These are phyloP conservation scores for Pachycephala philippinensis DNA, from an alignment of 2,113 vertebrate genomes.

Conservation along the genomic window DNA sequence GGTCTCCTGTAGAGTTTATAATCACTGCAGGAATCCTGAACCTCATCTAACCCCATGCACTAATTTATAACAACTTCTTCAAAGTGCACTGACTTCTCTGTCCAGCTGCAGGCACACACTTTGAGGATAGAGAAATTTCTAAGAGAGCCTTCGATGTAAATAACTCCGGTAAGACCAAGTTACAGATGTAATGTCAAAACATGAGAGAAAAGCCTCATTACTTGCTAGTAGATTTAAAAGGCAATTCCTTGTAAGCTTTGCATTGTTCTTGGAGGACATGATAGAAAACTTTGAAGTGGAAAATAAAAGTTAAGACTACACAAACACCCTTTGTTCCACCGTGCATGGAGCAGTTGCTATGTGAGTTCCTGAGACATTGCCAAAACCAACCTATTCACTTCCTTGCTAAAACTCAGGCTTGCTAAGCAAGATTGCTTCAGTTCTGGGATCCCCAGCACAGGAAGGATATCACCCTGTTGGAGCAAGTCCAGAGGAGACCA, in stretches of 20 bases:
- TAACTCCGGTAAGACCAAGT: neutral
- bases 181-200: neutral
- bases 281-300: neutral
- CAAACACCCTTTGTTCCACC: neutral
- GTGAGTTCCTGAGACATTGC: neutral
- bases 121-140: neutral
- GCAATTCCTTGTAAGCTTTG: neutral
- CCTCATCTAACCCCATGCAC: conserved; percentile 17
- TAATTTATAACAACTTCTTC: conserved; percentile 19
- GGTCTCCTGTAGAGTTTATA: conserved; percentile 22
- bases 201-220: neutral
- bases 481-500: neutral
- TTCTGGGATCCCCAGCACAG: neutral
- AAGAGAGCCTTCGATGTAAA: neutral
- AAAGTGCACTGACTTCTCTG: neutral
- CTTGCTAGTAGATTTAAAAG: neutral
- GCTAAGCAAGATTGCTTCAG: neutral
- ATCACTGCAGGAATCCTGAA: conserved; percentile 38
- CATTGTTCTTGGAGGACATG: neutral
- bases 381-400: neutral
- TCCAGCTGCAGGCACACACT: neutral
- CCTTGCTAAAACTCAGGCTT: neutral
- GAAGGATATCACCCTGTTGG: neutral
- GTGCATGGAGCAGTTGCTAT: rapidly evolving
- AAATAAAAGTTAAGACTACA: neutral